Evolutionary conservation across 1,140 invertebrate genomes (phyloP), one percentile per base, ranked within the genome.

Genomic region (Trichoplusia ni): DNA sequence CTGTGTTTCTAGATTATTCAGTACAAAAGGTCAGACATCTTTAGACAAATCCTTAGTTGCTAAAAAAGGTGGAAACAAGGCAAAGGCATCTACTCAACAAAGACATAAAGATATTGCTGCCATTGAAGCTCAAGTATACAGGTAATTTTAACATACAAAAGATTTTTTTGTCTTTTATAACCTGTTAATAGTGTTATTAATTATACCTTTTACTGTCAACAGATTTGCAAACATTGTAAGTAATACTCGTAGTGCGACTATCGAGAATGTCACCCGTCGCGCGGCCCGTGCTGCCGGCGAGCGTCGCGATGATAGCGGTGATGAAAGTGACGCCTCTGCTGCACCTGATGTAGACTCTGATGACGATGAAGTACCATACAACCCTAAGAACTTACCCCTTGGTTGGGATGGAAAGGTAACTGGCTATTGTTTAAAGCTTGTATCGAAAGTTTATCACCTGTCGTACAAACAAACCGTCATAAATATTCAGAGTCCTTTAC

Each of bases 351-450:
- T 97, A 73, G 97, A 98, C 73, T 97, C 98, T 69, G 96, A 97
- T 42, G 91, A 92, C 53, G 96, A 98, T 83, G 97, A 97, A 73
- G 96, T 99, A 35, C 98, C 98, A 0, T 99, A 99, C 86, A 99
- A 99, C 92, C 99, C 99, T 0, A 99, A 99, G 91, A 99, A 99
- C 92, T 89, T 99, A 25, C 99, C 99, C 1, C 92, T 99, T 0
- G 99, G 99, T 4, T 99, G 99, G 99, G 99, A 99, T 92, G 99
- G 99, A 42, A 99, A 99, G 92, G 95, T 95, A 18, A 35, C 1
- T 21, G 3, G n/a, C n/a, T n/a, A n/a, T n/a, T n/a, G n/a, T n/a
- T n/a, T n/a, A n/a, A n/a, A n/a, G n/a, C n/a, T n/a, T n/a, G n/a
- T n/a, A n/a, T n/a, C n/a, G n/a, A n/a, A n/a, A n/a, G n/a, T n/a